Evolutionary conservation across 1,140 invertebrate genomes (phyloP).

Genomic region (Drosophila parvula): DNA sequence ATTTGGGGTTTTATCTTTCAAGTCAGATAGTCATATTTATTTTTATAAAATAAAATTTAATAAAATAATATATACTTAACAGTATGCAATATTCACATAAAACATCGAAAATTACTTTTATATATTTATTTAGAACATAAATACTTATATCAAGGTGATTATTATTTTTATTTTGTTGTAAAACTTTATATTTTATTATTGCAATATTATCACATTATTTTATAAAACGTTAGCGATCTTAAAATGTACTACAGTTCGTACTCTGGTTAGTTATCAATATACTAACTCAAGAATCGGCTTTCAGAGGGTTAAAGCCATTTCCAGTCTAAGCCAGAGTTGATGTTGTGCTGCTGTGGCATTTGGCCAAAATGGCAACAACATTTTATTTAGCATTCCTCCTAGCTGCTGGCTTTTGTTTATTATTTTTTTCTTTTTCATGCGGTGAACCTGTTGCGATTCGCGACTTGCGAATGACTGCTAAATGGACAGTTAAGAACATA

Average conservation of each 20-base stretch:
- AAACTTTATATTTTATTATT: no score
- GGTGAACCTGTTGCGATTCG: constrained; percentile 66
- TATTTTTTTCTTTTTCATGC: constrained; percentile 28
- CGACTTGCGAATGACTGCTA: constrained; percentile 35
- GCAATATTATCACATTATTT: no score
- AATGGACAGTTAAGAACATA: constrained; percentile 20
- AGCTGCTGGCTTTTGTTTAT: constrained; percentile 34
- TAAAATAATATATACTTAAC: no score
- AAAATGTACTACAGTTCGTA: not conserved
- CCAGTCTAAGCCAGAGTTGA: constrained; percentile 10
- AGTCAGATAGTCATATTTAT: no score
- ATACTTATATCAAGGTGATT: no score
- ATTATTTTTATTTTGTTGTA: no score
- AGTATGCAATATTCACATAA: no score
- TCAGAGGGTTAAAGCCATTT: constrained; percentile 30
- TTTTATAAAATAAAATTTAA: no score
- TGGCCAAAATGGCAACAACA: constrained; percentile 71
- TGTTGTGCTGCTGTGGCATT: constrained; percentile 63
- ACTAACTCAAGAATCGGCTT: not conserved
- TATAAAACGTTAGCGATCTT: not conserved
- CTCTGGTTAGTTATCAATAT: not conserved
- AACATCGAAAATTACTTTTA: no score
- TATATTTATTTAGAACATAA: no score
- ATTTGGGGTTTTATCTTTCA: no score
- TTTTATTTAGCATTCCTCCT: constrained; percentile 45